phyloP scores from a whole-genome alignment of 2,113 vertebrate genomes.

The Brachionichthys hirsutus region DNA sequence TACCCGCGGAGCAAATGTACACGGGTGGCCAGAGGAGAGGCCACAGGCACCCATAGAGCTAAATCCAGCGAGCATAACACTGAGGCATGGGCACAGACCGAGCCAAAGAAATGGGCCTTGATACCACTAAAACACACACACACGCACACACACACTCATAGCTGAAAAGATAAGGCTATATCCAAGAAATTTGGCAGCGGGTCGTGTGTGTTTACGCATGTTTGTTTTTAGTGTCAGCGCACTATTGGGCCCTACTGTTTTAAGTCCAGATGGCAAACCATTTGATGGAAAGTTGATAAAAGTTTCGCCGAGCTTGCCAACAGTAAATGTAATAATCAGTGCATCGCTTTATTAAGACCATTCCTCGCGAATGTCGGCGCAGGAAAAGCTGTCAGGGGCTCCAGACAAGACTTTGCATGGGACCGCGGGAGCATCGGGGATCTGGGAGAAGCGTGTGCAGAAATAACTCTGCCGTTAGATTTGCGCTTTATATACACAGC shows the following conservation, averaged over 20 bases:
- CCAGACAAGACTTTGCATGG: conserved; percentile 17
- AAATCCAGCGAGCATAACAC: conserved; percentile 78
- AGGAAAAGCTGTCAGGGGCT: conserved; percentile 13
- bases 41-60: conserved; percentile 78
- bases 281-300: conserved; percentile 76
- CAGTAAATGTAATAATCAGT: conserved; percentile 60
- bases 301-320: conserved; percentile 65
- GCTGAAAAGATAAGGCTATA: conserved; percentile 51
- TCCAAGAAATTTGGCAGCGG: conserved; percentile 70
- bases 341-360: conserved; percentile 45
- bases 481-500: conserved; percentile 4
- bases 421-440: conserved; percentile 6
- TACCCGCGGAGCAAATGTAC: conserved; percentile 82
- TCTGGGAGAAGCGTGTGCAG: conserved; percentile 10
- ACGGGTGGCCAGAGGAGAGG: conserved; percentile 80
- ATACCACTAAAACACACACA: conserved; percentile 70
- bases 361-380: conserved; percentile 18
- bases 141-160: conserved; percentile 51
- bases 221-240: conserved; percentile 73
- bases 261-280: conserved; percentile 77
- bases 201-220: conserved; percentile 69
- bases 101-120: conserved; percentile 74
- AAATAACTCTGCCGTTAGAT: conserved; percentile 2
- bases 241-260: conserved; percentile 73
- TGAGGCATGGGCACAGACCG: conserved; percentile 57